phyloP scores from a whole-genome alignment of 30 jellyfish, hydroid and myxozoan species.

The Catostylus mosaicus region DNA sequence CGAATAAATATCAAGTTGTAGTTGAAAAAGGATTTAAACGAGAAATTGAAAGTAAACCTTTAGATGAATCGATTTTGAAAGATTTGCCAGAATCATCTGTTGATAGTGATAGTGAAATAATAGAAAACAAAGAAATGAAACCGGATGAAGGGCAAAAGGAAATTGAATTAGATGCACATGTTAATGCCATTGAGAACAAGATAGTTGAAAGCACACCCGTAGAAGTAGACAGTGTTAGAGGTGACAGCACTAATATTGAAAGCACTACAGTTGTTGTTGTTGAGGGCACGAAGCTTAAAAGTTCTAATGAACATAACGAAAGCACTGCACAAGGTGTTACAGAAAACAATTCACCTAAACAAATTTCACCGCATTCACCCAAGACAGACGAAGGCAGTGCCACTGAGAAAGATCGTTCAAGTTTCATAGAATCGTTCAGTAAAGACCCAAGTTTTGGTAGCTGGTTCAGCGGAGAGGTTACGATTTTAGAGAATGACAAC shows the following conservation, averaged over 20 bases:
- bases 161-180: not conserved
- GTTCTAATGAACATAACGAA: not conserved
- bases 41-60: conserved; percentile 18
- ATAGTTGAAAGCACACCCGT: not conserved
- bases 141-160: not conserved
- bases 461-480: conserved; percentile 75
- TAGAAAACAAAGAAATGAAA: conserved; percentile 26
- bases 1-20: conserved; percentile 4
- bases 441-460: conserved; percentile 73
- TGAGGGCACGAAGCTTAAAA: not conserved
- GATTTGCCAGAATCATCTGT: conserved; percentile 75
- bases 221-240: not conserved
- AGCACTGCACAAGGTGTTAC: conserved; percentile 9
- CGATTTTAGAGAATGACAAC: conserved; percentile 60
- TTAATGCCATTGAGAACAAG: not conserved
- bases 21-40: conserved; percentile 10
- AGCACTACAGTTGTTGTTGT: not conserved
- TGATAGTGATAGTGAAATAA: conserved; percentile 58
- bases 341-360: conserved; percentile 15
- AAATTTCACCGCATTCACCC: not conserved
- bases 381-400: not conserved
- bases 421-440: conserved; percentile 72
- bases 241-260: too few species aligned
- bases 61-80: conserved; percentile 45
- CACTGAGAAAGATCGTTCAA: conserved; percentile 61